A percentile compares a stretch with the other conserved stretches of the same genome.
phyloP scores from a whole-genome alignment of 2,797 vertebrate species.

The Mormyrus hasselquistii region DNA sequence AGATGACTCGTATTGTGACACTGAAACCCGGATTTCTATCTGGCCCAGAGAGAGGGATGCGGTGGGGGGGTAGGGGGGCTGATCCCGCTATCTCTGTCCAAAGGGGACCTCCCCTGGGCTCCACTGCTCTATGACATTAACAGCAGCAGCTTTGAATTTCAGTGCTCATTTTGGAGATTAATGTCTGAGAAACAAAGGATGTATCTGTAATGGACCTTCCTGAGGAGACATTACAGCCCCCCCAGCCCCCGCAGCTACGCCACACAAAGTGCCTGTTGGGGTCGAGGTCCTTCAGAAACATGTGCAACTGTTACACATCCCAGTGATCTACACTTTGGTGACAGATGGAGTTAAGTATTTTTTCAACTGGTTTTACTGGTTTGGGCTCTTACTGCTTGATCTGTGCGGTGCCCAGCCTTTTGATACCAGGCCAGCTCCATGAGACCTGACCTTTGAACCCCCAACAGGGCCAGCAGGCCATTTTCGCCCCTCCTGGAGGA shows the following conservation, averaged over 20 bases:
- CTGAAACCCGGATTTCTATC: conserved; percentile 17
- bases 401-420: not conserved
- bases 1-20: conserved; percentile 20
- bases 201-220: not conserved
- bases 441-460: conserved; percentile 7
- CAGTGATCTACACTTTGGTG: not conserved
- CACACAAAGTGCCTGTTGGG: not conserved
- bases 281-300: not conserved
- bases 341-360: not conserved
- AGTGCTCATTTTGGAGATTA: conserved; percentile 7
- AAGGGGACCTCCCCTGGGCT: conserved; percentile 17
- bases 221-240: not conserved
- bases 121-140: not conserved
- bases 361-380: not conserved
- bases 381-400: not conserved
- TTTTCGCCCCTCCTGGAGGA: not conserved
- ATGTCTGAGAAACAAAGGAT: conserved; percentile 16
- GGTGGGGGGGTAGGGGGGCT: not conserved
- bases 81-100: not conserved
- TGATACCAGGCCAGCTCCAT: not conserved
- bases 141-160: not conserved
- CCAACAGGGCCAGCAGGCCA: conserved; percentile 5
- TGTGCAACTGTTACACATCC: not conserved
- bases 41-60: not conserved
- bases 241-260: not conserved